Evolutionary conservation across 2,113 vertebrate species (phyloP).

Genomic region (Lycaon pictus): DNA sequence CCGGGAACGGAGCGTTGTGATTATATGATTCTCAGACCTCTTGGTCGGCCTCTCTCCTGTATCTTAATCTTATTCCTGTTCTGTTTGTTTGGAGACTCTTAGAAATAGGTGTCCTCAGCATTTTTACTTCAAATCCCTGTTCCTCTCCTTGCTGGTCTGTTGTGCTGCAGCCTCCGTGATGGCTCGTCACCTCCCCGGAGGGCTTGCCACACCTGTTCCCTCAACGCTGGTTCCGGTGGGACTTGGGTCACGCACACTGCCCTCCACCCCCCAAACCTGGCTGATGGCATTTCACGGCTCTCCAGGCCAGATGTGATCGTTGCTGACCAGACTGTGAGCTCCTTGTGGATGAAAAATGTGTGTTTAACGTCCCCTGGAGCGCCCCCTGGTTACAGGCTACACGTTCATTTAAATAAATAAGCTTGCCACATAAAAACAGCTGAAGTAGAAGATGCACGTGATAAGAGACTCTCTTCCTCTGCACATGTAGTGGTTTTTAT

Average conservation of each 20-base stretch:
- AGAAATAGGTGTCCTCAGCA: background rate
- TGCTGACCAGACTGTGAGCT: background rate
- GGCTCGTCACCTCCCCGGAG: rapidly evolving
- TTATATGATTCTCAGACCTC: rapidly evolving
- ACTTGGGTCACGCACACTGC: background rate
- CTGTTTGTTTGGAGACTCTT: background rate
- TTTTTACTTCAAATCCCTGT: background rate
- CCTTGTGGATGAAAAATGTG: background rate
- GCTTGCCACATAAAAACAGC: background rate
- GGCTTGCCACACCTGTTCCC: background rate
- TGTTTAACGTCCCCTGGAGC: background rate
- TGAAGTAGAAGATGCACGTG: rapidly evolving
- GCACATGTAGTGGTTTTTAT: rapidly evolving
- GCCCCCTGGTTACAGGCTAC: rapidly evolving
- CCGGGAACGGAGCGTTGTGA: background rate
- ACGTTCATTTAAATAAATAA: background rate
- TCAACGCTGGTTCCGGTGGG: background rate
- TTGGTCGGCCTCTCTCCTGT: background rate
- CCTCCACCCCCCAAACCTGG: background rate
- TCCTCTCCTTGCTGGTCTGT: background rate
- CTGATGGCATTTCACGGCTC: background rate
- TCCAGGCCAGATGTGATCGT: background rate
- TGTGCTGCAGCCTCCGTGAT: too few species aligned
- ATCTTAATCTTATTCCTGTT: background rate
- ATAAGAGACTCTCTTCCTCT: rapidly evolving